Evolutionary conservation across 2,113 vertebrate genomes (phyloP), one percentile per base, ranked within the genome.

Genomic region (Cryptomyrus ogoouensis): DNA sequence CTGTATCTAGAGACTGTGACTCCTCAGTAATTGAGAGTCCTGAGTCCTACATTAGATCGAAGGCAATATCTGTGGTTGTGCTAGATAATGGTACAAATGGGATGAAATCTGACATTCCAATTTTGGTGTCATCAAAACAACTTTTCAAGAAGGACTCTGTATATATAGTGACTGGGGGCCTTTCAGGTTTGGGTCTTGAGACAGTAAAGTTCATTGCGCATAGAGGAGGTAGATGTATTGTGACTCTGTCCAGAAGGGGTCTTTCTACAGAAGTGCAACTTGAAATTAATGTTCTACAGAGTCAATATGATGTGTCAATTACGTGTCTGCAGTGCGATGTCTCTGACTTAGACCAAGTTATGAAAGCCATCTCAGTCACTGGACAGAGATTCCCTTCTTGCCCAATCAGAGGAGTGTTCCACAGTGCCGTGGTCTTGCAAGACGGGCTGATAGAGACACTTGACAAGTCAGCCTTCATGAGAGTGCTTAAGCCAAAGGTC

Each of bases 171-270:
- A 95, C 93, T 0, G 97, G 97, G 24, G 97, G 97, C 0, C 95
- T 97, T n/a, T 97, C 97, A 39, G 97, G 97, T 1, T 96, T 98
- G 91, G 97, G 97, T n/a, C 95, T 97, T 90, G 96, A 98, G 94
- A 98, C 97, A 0, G 95, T 98, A 58, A 97, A 95, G 91, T 98
- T 97, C 91, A 96, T 98, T 80, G 95, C 94, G 0, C n/a, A 92
- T 46, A 96, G 96, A 2, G 97, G 96, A 88, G 97, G 97, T 7
- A 94, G 95, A 0, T 93, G 90, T 70, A 95, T 97, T 91, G 95
- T 93, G 27, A 95, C 97, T 19, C 91, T 97, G n/a, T 98, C 96
- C 88, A 95, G 96, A 92, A 95, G 93, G 77, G 70, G 9, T 35
- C 92, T 93, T 21, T 95, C 92, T 19, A 56, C 89, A 0, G 94